Percentiles rank a stretch among this genome's conserved stretches.
These are phyloP conservation scores for Taenioides sp. DNA, from an alignment of 2,797 vertebrate genomes.

Conservation along the genomic window DNA sequence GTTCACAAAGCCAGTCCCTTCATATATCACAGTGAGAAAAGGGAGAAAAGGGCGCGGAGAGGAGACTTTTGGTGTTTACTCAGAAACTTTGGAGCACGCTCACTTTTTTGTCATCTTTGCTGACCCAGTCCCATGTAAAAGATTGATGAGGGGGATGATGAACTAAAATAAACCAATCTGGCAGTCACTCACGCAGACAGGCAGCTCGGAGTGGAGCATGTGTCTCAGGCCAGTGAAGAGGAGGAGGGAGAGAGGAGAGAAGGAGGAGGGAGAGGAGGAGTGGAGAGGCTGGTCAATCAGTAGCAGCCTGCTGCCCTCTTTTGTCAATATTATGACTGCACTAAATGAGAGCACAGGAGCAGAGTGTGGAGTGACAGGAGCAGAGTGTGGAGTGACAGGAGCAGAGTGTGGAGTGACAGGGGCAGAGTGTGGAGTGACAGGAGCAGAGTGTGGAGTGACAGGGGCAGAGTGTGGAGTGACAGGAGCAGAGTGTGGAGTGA, in stretches of 20 bases:
- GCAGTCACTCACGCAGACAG: slow-evolving; percentile 70
- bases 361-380: not conserved
- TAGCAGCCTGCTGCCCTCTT: slow-evolving; percentile 75
- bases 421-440: too few species aligned
- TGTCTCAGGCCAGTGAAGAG: slow-evolving; percentile 38
- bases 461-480: too few species aligned
- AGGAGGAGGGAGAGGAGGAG: not conserved
- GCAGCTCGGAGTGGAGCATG: slow-evolving; percentile 53
- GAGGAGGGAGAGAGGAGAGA: slow-evolving; percentile 3
- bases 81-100: slow-evolving; percentile 75
- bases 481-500: too few species aligned
- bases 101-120: slow-evolving; percentile 73
- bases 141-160: slow-evolving; percentile 77
- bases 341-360: slow-evolving; percentile 28
- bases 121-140: slow-evolving; percentile 75
- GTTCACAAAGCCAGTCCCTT: slow-evolving; percentile 85
- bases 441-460: too few species aligned
- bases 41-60: slow-evolving; percentile 27
- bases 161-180: slow-evolving; percentile 76
- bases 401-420: too few species aligned
- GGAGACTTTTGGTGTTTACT: slow-evolving; percentile 73
- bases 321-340: slow-evolving; percentile 65
- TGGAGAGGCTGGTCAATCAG: slow-evolving; percentile 47
- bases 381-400: not conserved
- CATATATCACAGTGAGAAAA: slow-evolving; percentile 70